Base-by-base conservation (phyloP, 2,888 invertebrate genomes). In the Argyra leucocephala region DNA sequence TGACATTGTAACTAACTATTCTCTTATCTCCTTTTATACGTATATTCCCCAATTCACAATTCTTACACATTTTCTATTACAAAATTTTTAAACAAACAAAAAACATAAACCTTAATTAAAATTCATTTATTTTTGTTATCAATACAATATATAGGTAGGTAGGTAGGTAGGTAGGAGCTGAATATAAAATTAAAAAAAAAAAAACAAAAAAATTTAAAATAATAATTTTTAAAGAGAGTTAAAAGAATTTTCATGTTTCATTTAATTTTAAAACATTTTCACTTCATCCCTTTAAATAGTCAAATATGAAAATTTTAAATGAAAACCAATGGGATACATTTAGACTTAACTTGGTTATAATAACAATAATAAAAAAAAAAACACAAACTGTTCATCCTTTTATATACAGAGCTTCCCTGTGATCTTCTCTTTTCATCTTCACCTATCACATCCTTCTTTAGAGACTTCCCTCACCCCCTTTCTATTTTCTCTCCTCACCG, bases 201-300 rank as follows among this genome's bases (percentile, higher is more conserved):
- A 48, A 48, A 48, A 48, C 12, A 48, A 3, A 48, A 9, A 31
- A 31, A 31, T 31, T 31, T 31, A 48, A 2, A 48, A 48, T 48
- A 48, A 48, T 48, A 48, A 48, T n/a, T 48, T 48, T 48, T 2
- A 48, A 31, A n/a, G n/a, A n/a, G n/a, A 48, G 48, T 48, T 48
- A 48, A 48, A 48, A 48, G 48, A 48, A 48, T 48, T 48, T 48
- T 48, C 48, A 48, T 48, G 48, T 48, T 48, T 48, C 48, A 48
- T 48, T 48, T 48, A 48, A 15, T 48, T 48, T 18, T 48, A 48
- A n/a, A 48, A 48, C 48, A 48, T 48, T n/a, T n/a, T 48, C 5
- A 48, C 48, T 48, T 48, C 18, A 6, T 18, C 12, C 18, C 15
- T 48, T 31, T 48, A 48, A 48, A 18, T 12, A 18, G 18, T 48